These are phyloP conservation scores for Goniozus legneri DNA, from an alignment of 1,140 invertebrate species.

Conservation along the genomic window DNA sequence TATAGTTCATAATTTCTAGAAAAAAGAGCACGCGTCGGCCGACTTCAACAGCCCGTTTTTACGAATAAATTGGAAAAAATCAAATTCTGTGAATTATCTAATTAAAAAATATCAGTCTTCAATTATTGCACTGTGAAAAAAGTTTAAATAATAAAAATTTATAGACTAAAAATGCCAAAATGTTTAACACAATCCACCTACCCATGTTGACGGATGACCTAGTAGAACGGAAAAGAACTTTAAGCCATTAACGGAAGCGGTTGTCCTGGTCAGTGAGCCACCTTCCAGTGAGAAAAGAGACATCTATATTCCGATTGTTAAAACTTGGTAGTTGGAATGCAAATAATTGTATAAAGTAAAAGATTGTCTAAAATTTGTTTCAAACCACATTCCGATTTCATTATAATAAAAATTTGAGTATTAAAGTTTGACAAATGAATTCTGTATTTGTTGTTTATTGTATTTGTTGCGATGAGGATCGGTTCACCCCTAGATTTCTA, in stretches of 20 bases:
- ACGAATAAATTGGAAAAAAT: not conserved
- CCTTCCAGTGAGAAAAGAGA: too few species aligned
- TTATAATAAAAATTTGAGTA: too few species aligned
- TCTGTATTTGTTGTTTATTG: too few species aligned
- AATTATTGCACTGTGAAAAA: not conserved
- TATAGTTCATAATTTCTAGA: not conserved
- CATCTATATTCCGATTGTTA: too few species aligned
- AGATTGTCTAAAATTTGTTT: too few species aligned
- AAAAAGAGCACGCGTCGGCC: not conserved
- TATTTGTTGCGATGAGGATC: too few species aligned
- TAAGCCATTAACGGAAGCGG: conserved; percentile 16
- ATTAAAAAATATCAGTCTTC: not conserved
- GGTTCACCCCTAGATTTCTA: too few species aligned
- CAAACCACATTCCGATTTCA: too few species aligned
- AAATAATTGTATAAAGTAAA: too few species aligned
- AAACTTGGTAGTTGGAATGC: too few species aligned
- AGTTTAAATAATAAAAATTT: not conserved
- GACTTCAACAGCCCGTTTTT: not conserved
- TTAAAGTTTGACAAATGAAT: too few species aligned
- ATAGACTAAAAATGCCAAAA: conserved; percentile 8
- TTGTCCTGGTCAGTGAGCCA: too few species aligned
- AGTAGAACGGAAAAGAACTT: conserved; percentile 23
- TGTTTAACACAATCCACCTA: conserved; percentile 13
- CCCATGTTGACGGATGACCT: conserved; percentile 25
- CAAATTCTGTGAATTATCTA: not conserved